Evolutionary conservation across 1,140 invertebrate genomes (phyloP).

Genomic region (Caerostris extrusa): DNA sequence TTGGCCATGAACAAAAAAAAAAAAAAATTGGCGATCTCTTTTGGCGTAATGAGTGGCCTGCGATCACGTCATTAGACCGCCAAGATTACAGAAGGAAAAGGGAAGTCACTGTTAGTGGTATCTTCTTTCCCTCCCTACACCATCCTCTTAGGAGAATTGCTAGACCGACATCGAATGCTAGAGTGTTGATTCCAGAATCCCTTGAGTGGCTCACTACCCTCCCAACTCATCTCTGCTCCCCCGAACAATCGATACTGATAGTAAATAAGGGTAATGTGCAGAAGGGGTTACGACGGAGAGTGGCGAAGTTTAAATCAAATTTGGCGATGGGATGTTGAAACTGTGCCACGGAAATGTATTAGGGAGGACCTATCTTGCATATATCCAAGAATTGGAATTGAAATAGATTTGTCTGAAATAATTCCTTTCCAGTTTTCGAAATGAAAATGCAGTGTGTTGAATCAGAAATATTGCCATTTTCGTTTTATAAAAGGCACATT

Average conservation of each 20-base stretch:
- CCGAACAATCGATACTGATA: constrained; percentile 30
- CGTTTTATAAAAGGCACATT: neutral
- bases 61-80: constrained; percentile 71
- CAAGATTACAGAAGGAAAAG: constrained; percentile 39
- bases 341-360: constrained; percentile 32
- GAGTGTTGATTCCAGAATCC: constrained; percentile 37
- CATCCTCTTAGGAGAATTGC: constrained; percentile 57
- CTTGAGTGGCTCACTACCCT: neutral
- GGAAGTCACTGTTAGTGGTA: neutral
- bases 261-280: constrained; percentile 42
- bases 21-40: constrained; percentile 57
- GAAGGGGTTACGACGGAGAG: neutral
- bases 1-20: constrained; percentile 19
- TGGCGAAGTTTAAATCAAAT: constrained; percentile 51
- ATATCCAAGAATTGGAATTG: neutral
- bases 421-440: constrained; percentile 3
- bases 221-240: neutral
- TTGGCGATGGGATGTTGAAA: constrained; percentile 47
- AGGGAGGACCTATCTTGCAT: neutral
- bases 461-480: constrained; percentile 35
- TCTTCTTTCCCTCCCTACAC: neutral
- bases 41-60: constrained; percentile 59
- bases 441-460: neutral
- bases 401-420: constrained; percentile 12
- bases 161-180: neutral